A percentile compares a stretch with the other conserved stretches of the same genome.
These are phyloP conservation scores for Esperia sulphurella DNA, from an alignment of 2,888 invertebrate species.

Conservation along the genomic window DNA sequence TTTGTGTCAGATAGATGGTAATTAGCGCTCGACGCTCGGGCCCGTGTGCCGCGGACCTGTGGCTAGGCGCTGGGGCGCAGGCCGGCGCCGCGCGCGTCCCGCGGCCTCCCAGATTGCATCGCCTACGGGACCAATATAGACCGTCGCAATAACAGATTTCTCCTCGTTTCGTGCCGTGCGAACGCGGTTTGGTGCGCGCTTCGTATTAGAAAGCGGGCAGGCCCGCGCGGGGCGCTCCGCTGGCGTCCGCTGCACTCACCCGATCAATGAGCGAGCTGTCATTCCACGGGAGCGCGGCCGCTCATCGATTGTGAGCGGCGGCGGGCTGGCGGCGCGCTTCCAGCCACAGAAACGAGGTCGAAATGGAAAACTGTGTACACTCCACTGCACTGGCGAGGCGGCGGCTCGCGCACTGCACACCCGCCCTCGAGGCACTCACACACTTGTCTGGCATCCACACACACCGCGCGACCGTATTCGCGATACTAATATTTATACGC, in stretches of 20 bases:
- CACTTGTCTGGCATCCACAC: conserved; percentile 2
- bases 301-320: conserved; percentile 49
- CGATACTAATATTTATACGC: conserved; percentile 27
- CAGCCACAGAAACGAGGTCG: conserved; percentile 60
- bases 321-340: conserved; percentile 22
- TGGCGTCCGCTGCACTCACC: conserved; percentile 47
- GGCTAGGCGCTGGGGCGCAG: background rate
- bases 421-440: conserved; percentile 9
- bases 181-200: background rate
- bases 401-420: conserved; percentile 22
- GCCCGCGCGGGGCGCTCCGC: conserved; percentile 16
- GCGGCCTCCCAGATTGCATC: conserved; percentile 7
- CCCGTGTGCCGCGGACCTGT: background rate
- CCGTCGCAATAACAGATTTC: background rate
- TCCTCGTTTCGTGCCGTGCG: background rate
- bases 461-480: conserved; percentile 23
- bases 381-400: conserved; percentile 39
- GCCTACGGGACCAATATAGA: conserved; percentile 5
- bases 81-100: background rate
- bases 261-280: conserved; percentile 68
- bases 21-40: background rate
- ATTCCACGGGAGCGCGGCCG: conserved; percentile 48
- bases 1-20: conserved; percentile 17
- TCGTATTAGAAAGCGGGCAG: conserved; percentile 16
- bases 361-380: conserved; percentile 47